Evolutionary conservation across 2,113 vertebrate species (phyloP).

Genomic region (Odocoileus hemionus): DNA sequence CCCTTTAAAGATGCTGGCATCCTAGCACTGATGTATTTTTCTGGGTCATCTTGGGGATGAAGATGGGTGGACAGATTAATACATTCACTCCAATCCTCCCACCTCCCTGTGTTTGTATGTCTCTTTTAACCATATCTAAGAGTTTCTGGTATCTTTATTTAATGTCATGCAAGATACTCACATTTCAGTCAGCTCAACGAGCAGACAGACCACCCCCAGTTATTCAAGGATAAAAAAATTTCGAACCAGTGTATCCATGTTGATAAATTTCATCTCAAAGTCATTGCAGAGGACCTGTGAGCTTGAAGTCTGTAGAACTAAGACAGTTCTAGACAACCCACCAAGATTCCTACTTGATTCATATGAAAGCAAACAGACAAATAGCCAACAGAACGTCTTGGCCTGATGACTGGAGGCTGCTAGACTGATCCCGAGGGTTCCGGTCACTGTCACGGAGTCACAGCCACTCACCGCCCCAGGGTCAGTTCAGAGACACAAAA

Average conservation of each 20-base stretch:
- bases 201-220: not conserved
- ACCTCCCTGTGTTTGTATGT: not conserved
- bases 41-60: not conserved
- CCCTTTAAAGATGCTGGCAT: not conserved
- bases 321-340: not conserved
- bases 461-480: not conserved
- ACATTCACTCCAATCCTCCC: not conserved
- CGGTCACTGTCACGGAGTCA: not conserved
- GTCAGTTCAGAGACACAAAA: not conserved
- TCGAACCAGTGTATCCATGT: not conserved
- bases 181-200: not conserved
- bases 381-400: not conserved
- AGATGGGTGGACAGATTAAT: not conserved
- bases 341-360: not conserved
- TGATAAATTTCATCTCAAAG: not conserved
- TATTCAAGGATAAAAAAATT: not conserved
- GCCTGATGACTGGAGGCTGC: not conserved
- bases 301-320: not conserved
- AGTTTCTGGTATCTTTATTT: not conserved
- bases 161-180: not conserved
- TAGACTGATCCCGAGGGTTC: not conserved
- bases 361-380: not conserved
- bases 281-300: not conserved
- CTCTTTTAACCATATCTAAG: not conserved
- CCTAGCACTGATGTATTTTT: not conserved